These are phyloP conservation scores for Lasioglossum zephyrum DNA, from an alignment of 2,888 invertebrate genomes.

Conservation along the genomic window DNA sequence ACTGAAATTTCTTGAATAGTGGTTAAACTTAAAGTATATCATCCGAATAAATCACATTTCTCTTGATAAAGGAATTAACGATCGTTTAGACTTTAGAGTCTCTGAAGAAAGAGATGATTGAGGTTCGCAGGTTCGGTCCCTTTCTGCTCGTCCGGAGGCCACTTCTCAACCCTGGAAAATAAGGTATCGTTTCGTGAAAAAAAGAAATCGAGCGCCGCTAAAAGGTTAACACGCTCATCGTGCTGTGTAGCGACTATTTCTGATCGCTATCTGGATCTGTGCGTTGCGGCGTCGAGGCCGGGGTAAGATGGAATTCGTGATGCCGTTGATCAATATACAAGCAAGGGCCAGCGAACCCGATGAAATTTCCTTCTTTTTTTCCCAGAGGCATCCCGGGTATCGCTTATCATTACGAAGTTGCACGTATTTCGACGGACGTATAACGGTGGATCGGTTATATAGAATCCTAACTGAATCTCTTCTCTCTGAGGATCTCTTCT, in stretches of 20 bases:
- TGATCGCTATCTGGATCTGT: conserved; percentile 13
- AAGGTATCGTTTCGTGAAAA: conserved; percentile 1
- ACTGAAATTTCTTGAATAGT: neutral
- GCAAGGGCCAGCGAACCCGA: conserved; percentile 1
- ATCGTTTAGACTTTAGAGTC: neutral
- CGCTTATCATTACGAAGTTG: conserved; percentile 72
- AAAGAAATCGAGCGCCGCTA: neutral
- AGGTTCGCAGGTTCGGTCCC: neutral
- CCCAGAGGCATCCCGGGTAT: conserved; percentile 67
- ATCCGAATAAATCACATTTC: no score
- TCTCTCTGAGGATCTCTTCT: conserved; percentile 74
- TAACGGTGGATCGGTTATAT: conserved; percentile 72
- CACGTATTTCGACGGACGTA: conserved; percentile 74
- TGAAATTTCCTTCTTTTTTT: neutral
- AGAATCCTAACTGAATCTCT: conserved; percentile 83
- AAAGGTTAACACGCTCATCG: conserved; percentile 15
- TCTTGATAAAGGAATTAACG: neutral
- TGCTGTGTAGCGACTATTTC: neutral
- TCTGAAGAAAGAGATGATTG: neutral
- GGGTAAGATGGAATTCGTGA: conserved; percentile 13
- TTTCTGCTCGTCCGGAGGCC: neutral
- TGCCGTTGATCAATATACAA: conserved; percentile 7
- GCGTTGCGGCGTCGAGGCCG: neutral
- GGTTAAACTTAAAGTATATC: no score
- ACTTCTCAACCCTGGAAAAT: neutral